Percentiles rank a stretch among this genome's conserved stretches.
These are phyloP conservation scores for Cygnus buccinator DNA, from an alignment of 2,113 vertebrate species.

Conservation along the genomic window DNA sequence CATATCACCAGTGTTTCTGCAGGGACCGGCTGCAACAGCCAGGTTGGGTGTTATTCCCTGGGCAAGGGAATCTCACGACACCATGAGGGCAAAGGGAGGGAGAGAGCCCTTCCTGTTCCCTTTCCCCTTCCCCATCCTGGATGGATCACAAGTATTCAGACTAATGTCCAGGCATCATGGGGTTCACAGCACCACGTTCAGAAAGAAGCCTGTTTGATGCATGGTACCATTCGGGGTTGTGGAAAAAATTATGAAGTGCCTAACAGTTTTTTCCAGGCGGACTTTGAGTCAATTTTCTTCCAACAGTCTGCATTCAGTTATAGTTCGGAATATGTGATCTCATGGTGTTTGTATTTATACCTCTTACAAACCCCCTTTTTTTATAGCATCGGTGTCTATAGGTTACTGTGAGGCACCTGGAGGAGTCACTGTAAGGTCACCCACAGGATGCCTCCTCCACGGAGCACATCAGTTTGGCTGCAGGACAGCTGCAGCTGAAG, in stretches of 20 bases:
- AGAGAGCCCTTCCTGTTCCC: neutral
- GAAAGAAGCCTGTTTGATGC: constrained; percentile 27
- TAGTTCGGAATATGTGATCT: constrained; percentile 76
- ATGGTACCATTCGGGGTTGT: constrained; percentile 49
- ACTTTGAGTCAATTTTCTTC: constrained; percentile 71
- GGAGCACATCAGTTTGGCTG: constrained; percentile 40
- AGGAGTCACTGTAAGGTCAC: constrained; percentile 37
- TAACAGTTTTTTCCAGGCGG: constrained; percentile 73
- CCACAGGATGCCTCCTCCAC: constrained; percentile 7
- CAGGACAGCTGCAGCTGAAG: constrained; percentile 10
- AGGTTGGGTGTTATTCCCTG: neutral
- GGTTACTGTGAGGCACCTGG: constrained; percentile 35
- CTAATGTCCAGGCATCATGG: neutral
- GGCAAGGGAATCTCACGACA: neutral
- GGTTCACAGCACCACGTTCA: neutral
- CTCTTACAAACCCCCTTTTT: constrained; percentile 62
- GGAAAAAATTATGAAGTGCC: constrained; percentile 73
- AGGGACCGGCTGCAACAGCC: neutral
- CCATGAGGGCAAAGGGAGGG: neutral
- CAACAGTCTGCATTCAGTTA: constrained; percentile 77
- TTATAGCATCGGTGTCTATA: constrained; percentile 57
- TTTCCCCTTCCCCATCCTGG: neutral
- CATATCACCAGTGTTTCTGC: neutral
- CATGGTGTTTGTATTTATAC: constrained; percentile 79
- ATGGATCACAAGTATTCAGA: neutral